Evolutionary conservation across 1,140 invertebrate genomes (phyloP), one percentile per base, ranked within the genome.

Genomic region (Cydia strobilella): DNA sequence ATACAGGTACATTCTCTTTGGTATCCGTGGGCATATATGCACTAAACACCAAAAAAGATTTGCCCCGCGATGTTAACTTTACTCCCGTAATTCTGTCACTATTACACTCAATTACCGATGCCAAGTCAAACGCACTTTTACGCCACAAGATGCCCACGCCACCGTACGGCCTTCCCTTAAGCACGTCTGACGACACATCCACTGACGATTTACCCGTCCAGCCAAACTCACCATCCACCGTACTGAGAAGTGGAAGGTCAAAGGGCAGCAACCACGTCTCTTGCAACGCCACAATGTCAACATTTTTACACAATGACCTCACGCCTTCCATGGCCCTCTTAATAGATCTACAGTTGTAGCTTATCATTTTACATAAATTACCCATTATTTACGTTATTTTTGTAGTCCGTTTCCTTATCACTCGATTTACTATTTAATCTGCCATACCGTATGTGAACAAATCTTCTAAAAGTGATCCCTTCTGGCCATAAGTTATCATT

Each of bases 401-500:
- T 31, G 4, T 31, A 3, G 4, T 4, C 2, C 27, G 27, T 4
- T 4, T 4, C 2, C 27, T 31, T 1, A 3, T 31, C 27, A 31
- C 27, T 31, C 27, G 27, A 3, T 31, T 4, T 31, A 3, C 2
- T 31, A 1, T 31, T 4, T 4, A 4, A 1, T 6, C 4, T 31
- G 27, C 4, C 27, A 1, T 4, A 3, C 27, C 27, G 2, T 31
- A 31, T 31, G 2, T 1, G 2, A 31, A 72, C 39, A 72, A 72
- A 72, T 5, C 69, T 39, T 3, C 69, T 31, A 9, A 12, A 72
- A 20, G 69, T n/a, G 1, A 72, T 72, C 5, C n/a, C 69, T 6
- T 2, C 69, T 3, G 69, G 69, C 69, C 69, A 72, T 10, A 72
- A 2, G 3, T 72, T 35, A 2, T 72, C 69, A n/a, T 72, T n/a